phyloP scores from a whole-genome alignment of 2,888 invertebrate genomes.

The Ceriagrion tenellum region DNA sequence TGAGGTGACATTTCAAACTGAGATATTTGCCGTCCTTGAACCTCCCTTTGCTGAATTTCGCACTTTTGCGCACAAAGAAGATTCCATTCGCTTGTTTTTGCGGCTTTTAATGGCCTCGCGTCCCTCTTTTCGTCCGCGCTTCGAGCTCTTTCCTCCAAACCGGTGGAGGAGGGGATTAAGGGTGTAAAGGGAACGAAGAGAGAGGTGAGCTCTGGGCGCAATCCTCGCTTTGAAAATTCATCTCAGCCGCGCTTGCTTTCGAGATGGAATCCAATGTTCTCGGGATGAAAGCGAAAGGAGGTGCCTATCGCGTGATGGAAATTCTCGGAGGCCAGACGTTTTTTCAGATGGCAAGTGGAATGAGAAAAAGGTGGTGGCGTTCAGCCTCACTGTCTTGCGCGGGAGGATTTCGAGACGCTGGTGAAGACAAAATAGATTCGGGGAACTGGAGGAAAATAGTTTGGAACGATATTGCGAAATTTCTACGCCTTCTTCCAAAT shows the following conservation, averaged over 20 bases:
- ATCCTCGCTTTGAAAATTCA: conserved; percentile 24
- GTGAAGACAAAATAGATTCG: too few relatives aligned
- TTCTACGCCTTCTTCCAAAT: too few relatives aligned
- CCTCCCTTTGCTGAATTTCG: neutral
- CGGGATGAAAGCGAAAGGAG: conserved; percentile 1
- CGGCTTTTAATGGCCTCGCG: neutral
- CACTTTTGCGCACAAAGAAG: neutral
- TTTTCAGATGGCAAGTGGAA: neutral
- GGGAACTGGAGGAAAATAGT: too few relatives aligned
- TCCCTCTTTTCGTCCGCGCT: neutral
- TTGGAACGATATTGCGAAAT: too few relatives aligned
- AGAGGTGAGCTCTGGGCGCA: neutral
- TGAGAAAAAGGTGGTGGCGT: neutral
- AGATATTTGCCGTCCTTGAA: neutral
- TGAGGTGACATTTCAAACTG: neutral
- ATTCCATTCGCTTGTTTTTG: neutral
- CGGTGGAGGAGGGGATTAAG: neutral
- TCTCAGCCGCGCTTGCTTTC: conserved; percentile 11
- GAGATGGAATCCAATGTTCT: conserved; percentile 32
- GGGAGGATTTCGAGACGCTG: neutral
- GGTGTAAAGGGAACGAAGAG: neutral
- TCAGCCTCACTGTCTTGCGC: neutral
- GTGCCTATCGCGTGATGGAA: conserved; percentile 28
- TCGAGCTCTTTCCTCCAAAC: neutral
- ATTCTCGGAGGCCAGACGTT: conserved; percentile 21